Percentiles rank a stretch among this genome's conserved stretches.
These are phyloP conservation scores for Onychostruthus taczanowskii DNA, from an alignment of 2,113 vertebrate genomes.

Conservation along the genomic window DNA sequence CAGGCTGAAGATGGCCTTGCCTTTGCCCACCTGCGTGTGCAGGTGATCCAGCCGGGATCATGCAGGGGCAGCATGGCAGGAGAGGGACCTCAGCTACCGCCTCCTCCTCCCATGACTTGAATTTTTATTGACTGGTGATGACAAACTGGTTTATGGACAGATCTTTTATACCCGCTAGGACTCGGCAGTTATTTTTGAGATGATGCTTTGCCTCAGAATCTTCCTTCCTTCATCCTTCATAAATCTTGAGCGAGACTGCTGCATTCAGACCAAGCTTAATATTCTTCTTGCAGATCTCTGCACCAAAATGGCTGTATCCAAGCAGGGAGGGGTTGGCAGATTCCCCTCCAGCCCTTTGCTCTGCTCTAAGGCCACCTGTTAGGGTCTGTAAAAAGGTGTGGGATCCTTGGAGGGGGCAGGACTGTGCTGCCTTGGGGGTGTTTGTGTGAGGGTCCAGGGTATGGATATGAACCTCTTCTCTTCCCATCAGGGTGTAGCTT, in stretches of 20 bases:
- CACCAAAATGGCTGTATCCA: constrained; percentile 56
- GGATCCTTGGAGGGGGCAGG: not conserved
- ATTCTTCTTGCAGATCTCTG: constrained; percentile 70
- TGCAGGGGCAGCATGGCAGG: fast-evolving
- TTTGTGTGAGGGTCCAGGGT: not conserved
- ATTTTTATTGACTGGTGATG: constrained; percentile 61
- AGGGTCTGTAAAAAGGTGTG: not conserved
- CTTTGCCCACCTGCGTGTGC: no score
- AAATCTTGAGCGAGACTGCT: constrained; percentile 66
- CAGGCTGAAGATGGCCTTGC: not conserved
- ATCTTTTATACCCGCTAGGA: constrained; percentile 60
- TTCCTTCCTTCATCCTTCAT: constrained; percentile 71
- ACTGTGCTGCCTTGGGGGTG: not conserved
- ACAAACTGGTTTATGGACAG: constrained; percentile 68
- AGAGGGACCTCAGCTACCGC: fast-evolving
- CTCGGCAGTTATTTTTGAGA: constrained; percentile 67
- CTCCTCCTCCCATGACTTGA: not conserved
- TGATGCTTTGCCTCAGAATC: constrained; percentile 65
- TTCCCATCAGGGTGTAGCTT: not conserved
- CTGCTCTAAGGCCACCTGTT: not conserved
- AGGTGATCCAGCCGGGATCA: fast-evolving
- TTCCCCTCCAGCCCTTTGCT: not conserved
- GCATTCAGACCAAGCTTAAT: constrained; percentile 69
- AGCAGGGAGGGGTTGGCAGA: not conserved
- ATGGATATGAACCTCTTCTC: not conserved